These are phyloP conservation scores for Cephus pulcher DNA, from an alignment of 2,888 invertebrate species.

Conservation along the genomic window DNA sequence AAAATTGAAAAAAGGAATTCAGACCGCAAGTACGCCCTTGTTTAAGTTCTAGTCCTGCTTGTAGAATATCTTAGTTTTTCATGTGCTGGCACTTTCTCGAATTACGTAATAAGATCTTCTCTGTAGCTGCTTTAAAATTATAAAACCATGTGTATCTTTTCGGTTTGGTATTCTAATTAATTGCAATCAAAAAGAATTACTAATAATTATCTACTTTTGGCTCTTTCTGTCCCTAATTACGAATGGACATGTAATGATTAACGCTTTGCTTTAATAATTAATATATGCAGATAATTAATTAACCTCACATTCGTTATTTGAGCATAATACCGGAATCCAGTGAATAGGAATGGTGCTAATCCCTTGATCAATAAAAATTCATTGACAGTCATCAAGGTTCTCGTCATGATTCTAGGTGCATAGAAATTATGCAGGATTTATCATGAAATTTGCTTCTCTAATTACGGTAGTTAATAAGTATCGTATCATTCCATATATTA, in stretches of 20 bases:
- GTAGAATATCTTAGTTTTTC: not conserved
- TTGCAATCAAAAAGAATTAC: conserved; percentile 1
- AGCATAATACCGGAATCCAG: not conserved
- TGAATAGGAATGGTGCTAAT: not conserved
- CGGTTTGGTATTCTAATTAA: not conserved
- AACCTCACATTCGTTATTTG: not conserved
- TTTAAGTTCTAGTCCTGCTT: not conserved
- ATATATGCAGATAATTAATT: not conserved
- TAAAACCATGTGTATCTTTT: not conserved
- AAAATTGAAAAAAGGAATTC: not conserved
- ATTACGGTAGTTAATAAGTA: not conserved
- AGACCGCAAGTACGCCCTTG: not conserved
- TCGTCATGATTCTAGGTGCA: not conserved
- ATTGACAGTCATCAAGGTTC: not conserved
- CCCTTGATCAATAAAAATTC: not conserved
- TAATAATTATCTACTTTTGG: not conserved
- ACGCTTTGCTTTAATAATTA: not conserved
- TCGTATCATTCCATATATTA: not conserved
- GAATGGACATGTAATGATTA: not conserved
- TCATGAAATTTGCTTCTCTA: not conserved
- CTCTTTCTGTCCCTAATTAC: not conserved
- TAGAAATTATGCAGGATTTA: not conserved
- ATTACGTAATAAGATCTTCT: not conserved
- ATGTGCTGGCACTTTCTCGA: not conserved
- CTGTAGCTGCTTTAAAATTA: not conserved